These are phyloP conservation scores for Poecilia picta DNA, from an alignment of 2,797 vertebrate genomes.

Conservation along the genomic window DNA sequence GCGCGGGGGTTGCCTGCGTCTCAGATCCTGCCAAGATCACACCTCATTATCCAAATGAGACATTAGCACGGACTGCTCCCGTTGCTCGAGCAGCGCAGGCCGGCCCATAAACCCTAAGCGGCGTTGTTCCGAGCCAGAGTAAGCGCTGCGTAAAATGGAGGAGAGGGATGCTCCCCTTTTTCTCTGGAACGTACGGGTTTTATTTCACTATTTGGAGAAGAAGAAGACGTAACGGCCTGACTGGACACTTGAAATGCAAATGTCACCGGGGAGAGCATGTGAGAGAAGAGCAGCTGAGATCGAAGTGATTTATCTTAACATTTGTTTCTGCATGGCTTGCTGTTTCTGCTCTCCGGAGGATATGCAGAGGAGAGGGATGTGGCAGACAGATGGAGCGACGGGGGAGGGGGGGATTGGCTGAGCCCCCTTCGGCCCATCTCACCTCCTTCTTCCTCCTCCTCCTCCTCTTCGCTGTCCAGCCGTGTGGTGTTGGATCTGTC, in stretches of 20 bases:
- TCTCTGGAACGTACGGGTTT: background rate
- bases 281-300: constrained; percentile 65
- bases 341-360: constrained; percentile 70
- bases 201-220: constrained; percentile 43
- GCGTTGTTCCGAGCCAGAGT: constrained; percentile 41
- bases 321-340: constrained; percentile 76
- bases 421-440: constrained; percentile 50
- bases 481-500: constrained; percentile 61
- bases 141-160: constrained; percentile 51
- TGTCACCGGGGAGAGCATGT: constrained; percentile 67
- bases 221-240: constrained; percentile 40
- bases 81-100: constrained; percentile 43
- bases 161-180: constrained; percentile 25
- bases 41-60: constrained; percentile 83
- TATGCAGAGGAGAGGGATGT: constrained; percentile 64
- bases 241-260: constrained; percentile 70
- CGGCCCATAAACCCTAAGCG: constrained; percentile 52
- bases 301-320: constrained; percentile 75
- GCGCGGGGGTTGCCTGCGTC: constrained; percentile 53
- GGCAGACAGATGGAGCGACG: constrained; percentile 67
- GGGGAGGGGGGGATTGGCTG: constrained; percentile 54
- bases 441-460: constrained; percentile 40
- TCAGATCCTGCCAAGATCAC: constrained; percentile 66
- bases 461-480: constrained; percentile 39
- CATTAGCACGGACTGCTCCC: constrained; percentile 70